Base-by-base conservation (phyloP, 1,140 invertebrate genomes). In the Meloidogyne floridensis region DNA sequence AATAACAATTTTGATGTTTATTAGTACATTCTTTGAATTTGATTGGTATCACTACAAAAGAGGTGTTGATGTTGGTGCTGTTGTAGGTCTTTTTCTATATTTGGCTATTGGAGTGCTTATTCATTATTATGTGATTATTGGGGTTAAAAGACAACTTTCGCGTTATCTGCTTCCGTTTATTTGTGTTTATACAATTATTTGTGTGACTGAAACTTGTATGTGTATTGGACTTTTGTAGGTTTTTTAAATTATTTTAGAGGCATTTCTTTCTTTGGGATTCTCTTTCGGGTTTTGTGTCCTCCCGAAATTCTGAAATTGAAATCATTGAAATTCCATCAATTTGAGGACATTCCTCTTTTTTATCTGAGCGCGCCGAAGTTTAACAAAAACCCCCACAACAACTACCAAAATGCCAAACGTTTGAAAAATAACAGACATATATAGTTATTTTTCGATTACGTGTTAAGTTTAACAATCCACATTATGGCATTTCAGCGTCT, bases 11-110 rank as follows among this genome's bases (percentile, higher is more conserved):
- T 72, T 90, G 77, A 53, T 74, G 3, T 89, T 89, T 72, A 81
- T 90, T 59, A 84, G 82, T 20, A 72, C 83, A 20, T 88, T 89
- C 75, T 89, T 89, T 72, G 88, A 89, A 77, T 89, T 89, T 80
- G 80, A 90, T 74, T 89, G 88, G 88, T 89, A 89, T 80, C 80
- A 88, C 56, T 86, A 89, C 74, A 70, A 71, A 56, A 71, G 81
- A 47, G 88, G 89, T 71, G 81, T 90, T 18, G 88, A 89, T 81
- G 32, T 89, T 51, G 65, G 75, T 11, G 87, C 89, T 8, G 72
- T 89, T 11, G 42, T 90, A 3, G 87, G 83, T 32, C 82, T 90
- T 15, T 81, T 89, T 9, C 54, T 86, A 10, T 88, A 87, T 80
- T 79, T 90, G 11, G 72, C 81, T 13, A 51, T 88, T 10, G 88